These are phyloP conservation scores for Melanerpes aurifrons DNA, from an alignment of 2,113 vertebrate species.

Conservation along the genomic window DNA sequence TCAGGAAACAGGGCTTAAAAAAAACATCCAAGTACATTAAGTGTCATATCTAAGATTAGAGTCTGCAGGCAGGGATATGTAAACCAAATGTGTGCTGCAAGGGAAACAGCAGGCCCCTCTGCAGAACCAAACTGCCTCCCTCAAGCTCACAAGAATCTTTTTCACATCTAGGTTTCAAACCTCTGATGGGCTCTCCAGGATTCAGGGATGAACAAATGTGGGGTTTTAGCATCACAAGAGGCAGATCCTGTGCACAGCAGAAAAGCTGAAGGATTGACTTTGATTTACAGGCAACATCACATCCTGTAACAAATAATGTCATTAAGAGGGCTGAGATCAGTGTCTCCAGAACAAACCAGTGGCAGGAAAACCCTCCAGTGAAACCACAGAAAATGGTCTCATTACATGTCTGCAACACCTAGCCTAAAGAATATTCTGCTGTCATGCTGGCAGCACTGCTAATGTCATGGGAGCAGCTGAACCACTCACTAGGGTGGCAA, in stretches of 20 bases:
- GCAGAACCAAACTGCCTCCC: not conserved
- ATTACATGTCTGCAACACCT: not conserved
- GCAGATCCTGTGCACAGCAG: not conserved
- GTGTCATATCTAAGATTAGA: constrained; percentile 26
- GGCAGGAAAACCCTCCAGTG: not conserved
- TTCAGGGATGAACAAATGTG: not conserved
- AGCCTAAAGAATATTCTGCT: not conserved
- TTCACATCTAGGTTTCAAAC: not conserved
- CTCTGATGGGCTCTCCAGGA: not conserved
- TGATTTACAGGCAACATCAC: not conserved
- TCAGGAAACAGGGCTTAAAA: not conserved
- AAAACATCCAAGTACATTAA: constrained; percentile 19
- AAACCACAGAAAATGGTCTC: not conserved
- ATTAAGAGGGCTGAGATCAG: not conserved
- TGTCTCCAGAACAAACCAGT: not conserved
- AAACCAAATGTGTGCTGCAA: not conserved
- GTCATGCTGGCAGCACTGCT: not conserved
- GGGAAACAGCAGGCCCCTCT: not conserved
- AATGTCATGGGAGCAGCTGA: not conserved
- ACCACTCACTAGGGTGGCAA: accelerated
- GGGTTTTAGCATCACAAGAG: not conserved
- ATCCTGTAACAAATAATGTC: not conserved
- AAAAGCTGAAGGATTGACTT: not conserved
- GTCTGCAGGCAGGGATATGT: not conserved
- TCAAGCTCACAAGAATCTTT: not conserved